Evolutionary conservation across 2,113 vertebrate species (phyloP), one percentile per base, ranked within the genome.

Genomic region (Arothron firmamentum): DNA sequence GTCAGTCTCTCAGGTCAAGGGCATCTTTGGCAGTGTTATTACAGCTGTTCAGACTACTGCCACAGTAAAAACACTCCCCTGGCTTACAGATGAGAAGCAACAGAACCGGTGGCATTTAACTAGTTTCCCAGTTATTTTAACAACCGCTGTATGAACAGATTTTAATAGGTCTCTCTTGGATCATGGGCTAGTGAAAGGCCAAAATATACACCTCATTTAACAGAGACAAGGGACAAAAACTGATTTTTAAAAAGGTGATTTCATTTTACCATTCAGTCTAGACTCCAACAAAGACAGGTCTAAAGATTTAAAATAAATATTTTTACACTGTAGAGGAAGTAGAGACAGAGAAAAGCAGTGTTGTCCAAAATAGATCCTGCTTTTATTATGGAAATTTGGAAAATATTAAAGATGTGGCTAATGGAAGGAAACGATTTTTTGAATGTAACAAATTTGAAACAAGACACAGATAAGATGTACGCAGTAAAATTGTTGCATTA

Each of bases 81-180:
- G 71, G 75, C 79, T 78, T 77, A 78, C 76, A 75, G 83, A 85
- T 70, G 79, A 81, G 79, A 80, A 60, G 79, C 72, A 76, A 84
- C 81, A 78, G 70, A 76, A 73, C 78, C 72, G 45, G 60, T 84
- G 87, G 80, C 81, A 85, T 85, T 87, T 81, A 80, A 81, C 81
- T 62, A 61, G 73, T 81, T 62, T 73, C 74, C 59, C 69, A 58
- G 78, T 64, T 85, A 81, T 74, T 85, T 81, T 75, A 80, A 79
- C 82, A 85, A 74, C 74, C 61, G 73, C 77, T 71, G 75, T 83
- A 75, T 70, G 86, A 81, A 75, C 75, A 69, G 65, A 76, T 83
- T 85, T 88, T 89, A 89, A 88, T 85, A 74, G 75, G 74, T 83
- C 82, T 79, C 86, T 71, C 53, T 76, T 82, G 82, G 78, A 84